Evolutionary conservation across 2,113 vertebrate species (phyloP).

Genomic region (Hydropotes inermis): DNA sequence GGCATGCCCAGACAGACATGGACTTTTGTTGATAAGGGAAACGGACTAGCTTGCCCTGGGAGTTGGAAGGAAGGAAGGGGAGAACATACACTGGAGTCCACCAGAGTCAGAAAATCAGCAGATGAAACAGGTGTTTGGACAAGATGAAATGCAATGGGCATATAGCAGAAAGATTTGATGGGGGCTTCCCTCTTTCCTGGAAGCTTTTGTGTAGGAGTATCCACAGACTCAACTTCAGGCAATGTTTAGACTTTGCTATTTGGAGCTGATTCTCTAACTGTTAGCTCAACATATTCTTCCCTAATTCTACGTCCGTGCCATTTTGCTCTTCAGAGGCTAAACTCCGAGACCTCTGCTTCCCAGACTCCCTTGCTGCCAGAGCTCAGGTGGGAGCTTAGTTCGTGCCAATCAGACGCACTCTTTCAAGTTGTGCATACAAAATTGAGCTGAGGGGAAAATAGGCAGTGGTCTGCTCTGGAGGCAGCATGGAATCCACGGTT

Average conservation of each 20-base stretch:
- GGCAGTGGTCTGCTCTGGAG: background rate
- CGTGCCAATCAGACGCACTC: background rate
- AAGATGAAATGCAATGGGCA: too few relatives aligned
- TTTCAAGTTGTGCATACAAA: fast-evolving
- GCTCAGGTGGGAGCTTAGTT: background rate
- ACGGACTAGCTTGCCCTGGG: fast-evolving
- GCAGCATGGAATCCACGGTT: fast-evolving
- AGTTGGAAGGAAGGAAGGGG: background rate
- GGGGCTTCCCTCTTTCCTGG: background rate
- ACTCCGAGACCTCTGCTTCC: background rate
- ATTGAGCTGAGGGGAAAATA: background rate
- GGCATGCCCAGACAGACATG: background rate
- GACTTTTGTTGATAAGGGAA: background rate
- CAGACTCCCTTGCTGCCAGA: background rate
- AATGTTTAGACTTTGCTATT: background rate
- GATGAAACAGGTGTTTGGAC: background rate
- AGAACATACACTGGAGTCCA: fast-evolving
- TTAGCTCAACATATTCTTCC: background rate
- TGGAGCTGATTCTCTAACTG: background rate
- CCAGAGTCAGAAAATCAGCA: background rate
- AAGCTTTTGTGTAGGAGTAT: background rate
- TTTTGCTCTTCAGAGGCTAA: background rate
- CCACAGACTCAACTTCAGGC: too few relatives aligned
- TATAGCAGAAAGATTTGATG: background rate
- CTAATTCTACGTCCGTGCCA: background rate